These are phyloP conservation scores for Anhinga rufa DNA, from an alignment of 2,113 vertebrate species.

Conservation along the genomic window DNA sequence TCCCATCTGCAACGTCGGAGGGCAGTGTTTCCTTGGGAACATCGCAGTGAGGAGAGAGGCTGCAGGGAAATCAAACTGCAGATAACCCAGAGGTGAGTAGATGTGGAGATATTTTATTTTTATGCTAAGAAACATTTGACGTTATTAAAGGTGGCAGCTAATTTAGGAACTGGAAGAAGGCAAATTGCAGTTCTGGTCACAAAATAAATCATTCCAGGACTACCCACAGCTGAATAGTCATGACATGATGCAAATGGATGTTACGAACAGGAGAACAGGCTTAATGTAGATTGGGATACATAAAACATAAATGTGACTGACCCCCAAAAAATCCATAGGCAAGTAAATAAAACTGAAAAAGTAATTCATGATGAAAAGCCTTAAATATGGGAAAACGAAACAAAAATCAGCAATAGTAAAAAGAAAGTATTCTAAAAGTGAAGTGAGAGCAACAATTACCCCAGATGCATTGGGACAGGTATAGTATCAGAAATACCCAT, in stretches of 20 bases:
- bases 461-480: too few species aligned
- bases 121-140: neutral
- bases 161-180: neutral
- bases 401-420: neutral
- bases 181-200: neutral
- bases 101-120: neutral
- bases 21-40: neutral
- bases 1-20: neutral
- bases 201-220: neutral
- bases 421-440: neutral
- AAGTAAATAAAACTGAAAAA: neutral
- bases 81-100: neutral
- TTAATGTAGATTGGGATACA: neutral
- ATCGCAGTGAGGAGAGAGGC: accelerated
- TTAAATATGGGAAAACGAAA: neutral
- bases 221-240: neutral
- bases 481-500: neutral
- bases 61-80: neutral
- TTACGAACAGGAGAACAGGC: neutral
- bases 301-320: neutral
- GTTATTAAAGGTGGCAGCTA: neutral
- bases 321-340: neutral
- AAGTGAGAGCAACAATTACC: neutral
- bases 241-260: neutral
- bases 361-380: neutral